Evolutionary conservation across 1,140 invertebrate species (phyloP), one percentile per base, ranked within the genome.

Genomic region (Caligus rogercresseyi): DNA sequence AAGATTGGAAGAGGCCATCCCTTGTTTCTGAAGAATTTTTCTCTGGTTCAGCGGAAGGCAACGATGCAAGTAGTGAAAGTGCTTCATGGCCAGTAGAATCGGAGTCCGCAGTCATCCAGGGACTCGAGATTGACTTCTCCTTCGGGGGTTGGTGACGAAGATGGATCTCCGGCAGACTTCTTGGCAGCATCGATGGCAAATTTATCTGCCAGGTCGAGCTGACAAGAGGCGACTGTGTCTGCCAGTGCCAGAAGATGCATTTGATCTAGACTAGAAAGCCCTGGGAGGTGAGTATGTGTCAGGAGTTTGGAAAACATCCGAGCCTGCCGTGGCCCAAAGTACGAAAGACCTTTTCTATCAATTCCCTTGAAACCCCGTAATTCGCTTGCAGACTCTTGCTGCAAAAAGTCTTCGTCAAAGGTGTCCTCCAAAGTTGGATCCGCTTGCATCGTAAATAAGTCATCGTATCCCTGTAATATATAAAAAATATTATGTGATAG

Each of bases 211-310:
- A 89, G 86, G 70, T 90, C 86, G 0, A 84, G 85, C 68, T 89
- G 87, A 69, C 86, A 89, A 0, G 88, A 91, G 0, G 92, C 91
- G 0, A 99, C 91, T 0, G 96, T 98, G 69, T 99, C 95, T 20
- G 94, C 94, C 19, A 99, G 72, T 3, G 95, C 95, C 7, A 99
- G 74, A 23, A 99, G 76, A 75, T 99, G 95, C 93, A 99, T 98
- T 73, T 99, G 96, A 75, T 99, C 96, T 20, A 98, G 79, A 70
- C 89, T 94, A 1, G 91, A 95, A 2, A 99, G 75, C 0, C 94
- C 94, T 0, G 95, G 95, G 18, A 99, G 76, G 74, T 97, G 93
- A 1, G 89, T 93, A 72, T 97, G 92, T 0, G 93, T 97, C 13
- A 98, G 76, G 18, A 97, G 77, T 1, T 89, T 80, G 0, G 89